Percentiles rank a stretch among this genome's conserved stretches.
phyloP scores from a whole-genome alignment of 1,140 invertebrate species.

The Tetraneura akinire region DNA sequence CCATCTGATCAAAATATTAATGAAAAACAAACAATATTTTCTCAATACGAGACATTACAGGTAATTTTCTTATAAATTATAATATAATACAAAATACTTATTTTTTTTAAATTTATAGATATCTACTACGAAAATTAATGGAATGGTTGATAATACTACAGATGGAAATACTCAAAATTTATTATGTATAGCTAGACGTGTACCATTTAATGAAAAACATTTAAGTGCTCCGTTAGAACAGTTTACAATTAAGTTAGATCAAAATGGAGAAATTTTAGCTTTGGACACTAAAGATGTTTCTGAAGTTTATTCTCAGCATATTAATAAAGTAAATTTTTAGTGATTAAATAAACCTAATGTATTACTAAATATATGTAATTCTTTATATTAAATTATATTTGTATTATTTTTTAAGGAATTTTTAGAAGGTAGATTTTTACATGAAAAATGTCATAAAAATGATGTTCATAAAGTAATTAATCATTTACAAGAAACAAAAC shows the following conservation, averaged over 20 bases:
- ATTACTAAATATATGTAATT: not conserved
- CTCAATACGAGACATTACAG: conserved; percentile 40
- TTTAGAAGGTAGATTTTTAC: conserved; percentile 69
- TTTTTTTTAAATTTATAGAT: too few species aligned
- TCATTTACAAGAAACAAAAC: conserved; percentile 76
- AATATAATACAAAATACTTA: too few species aligned
- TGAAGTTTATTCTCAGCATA: conserved; percentile 66
- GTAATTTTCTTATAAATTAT: not conserved
- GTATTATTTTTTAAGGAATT: conserved; percentile 59
- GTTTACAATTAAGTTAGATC: conserved; percentile 89
- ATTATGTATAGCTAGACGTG: conserved; percentile 81
- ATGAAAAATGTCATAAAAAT: conserved; percentile 76
- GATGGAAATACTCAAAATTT: conserved; percentile 66
- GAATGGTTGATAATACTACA: conserved; percentile 57
- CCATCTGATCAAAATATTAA: conserved; percentile 74
- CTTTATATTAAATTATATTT: not conserved
- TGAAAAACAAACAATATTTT: conserved; percentile 74
- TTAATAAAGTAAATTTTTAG: conserved; percentile 66
- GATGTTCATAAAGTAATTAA: conserved; percentile 72
- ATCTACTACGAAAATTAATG: conserved; percentile 61
- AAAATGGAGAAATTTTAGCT: conserved; percentile 78
- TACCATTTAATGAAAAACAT: conserved; percentile 80
- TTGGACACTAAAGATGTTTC: conserved; percentile 75
- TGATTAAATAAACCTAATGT: too few species aligned
- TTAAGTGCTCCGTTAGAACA: conserved; percentile 72